These are phyloP conservation scores for Trachelus troglodyta DNA, from an alignment of 2,888 invertebrate genomes.

Conservation along the genomic window DNA sequence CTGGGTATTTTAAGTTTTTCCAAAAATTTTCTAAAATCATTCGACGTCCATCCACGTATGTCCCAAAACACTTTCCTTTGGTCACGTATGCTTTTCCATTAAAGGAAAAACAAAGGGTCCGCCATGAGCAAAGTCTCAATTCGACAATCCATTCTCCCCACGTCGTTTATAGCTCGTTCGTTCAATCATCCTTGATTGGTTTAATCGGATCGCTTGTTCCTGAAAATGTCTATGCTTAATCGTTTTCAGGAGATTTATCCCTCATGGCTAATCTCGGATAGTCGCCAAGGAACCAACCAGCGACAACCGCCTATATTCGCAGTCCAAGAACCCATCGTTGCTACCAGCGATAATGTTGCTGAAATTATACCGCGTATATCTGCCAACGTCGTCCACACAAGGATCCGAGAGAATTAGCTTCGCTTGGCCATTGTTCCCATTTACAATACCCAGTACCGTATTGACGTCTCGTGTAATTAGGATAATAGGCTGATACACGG, in stretches of 20 bases:
- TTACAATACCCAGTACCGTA: background rate
- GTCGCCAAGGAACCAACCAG: background rate
- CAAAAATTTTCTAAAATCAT: background rate
- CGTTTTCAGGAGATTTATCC: background rate
- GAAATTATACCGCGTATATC: background rate
- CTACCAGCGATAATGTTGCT: background rate
- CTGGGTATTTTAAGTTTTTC: background rate
- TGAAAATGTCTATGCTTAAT: background rate
- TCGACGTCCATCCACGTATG: background rate
- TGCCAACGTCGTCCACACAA: background rate
- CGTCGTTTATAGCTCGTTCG: background rate
- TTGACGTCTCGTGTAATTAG: background rate
- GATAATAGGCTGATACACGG: background rate
- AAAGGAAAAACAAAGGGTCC: background rate
- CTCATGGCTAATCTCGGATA: background rate
- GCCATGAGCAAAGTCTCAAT: background rate
- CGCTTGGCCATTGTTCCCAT: background rate
- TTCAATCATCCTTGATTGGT: background rate
- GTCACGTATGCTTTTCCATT: background rate
- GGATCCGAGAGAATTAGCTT: background rate
- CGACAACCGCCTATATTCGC: background rate
- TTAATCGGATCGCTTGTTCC: background rate
- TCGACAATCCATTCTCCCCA: background rate
- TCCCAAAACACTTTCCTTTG: background rate
- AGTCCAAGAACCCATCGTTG: background rate